phyloP scores from a whole-genome alignment of 1,140 invertebrate genomes.

The Dolichoris vasculosae region DNA sequence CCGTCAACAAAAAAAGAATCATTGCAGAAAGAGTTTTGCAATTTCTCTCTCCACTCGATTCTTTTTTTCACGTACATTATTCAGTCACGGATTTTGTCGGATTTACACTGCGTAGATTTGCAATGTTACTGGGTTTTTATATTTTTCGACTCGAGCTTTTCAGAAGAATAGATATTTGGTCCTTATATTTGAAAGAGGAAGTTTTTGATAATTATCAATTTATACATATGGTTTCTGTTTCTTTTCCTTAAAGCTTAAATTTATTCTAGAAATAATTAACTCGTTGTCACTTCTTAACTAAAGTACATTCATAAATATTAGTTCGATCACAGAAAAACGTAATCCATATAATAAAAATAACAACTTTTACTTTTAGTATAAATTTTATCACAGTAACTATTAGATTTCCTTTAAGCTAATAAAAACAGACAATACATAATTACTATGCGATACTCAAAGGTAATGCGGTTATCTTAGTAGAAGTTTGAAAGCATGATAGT shows the following conservation, averaged over 20 bases:
- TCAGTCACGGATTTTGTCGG: constrained; percentile 18
- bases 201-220: background rate
- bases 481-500: too few species aligned
- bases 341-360: too few species aligned
- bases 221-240: background rate
- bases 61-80: constrained; percentile 21
- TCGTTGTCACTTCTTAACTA: background rate
- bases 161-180: constrained; percentile 16
- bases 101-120: background rate
- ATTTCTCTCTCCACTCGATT: constrained; percentile 12
- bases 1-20: background rate
- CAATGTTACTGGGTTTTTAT: background rate
- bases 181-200: background rate
- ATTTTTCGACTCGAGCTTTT: constrained; percentile 12
- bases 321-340: too few species aligned
- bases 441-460: too few species aligned
- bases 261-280: background rate
- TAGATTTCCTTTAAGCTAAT: too few species aligned
- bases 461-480: too few species aligned
- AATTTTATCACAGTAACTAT: too few species aligned
- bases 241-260: background rate
- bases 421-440: too few species aligned
- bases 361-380: too few species aligned
- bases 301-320: background rate
- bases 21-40: constrained; percentile 29